These are phyloP conservation scores for Nephrotoma appendiculata DNA, from an alignment of 2,888 invertebrate species.

Conservation along the genomic window DNA sequence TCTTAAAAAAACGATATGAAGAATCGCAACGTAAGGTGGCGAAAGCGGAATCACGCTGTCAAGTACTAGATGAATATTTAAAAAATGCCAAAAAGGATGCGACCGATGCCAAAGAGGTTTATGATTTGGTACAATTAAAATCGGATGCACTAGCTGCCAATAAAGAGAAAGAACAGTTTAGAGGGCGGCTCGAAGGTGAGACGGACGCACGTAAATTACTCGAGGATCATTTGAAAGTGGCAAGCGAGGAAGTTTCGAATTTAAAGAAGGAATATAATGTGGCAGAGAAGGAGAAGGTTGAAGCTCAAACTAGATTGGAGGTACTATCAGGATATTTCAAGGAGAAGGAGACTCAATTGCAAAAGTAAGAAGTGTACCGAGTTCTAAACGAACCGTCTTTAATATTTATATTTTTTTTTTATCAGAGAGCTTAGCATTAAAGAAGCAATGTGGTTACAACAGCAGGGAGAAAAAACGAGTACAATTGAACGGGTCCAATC, in stretches of 20 bases:
- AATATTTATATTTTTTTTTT: conserved; percentile 1
- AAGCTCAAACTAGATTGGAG: conserved; percentile 69
- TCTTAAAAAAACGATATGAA: conserved; percentile 21
- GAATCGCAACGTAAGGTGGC: conserved; percentile 24
- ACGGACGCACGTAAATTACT: conserved; percentile 32
- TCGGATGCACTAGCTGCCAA: conserved; percentile 41
- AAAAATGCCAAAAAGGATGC: conserved; percentile 31
- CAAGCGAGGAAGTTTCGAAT: conserved; percentile 36
- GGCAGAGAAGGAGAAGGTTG: conserved; percentile 54
- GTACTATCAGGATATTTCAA: conserved; percentile 82
- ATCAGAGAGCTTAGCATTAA: conserved; percentile 57
- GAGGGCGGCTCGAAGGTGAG: conserved; percentile 33
- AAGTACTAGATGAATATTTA: conserved; percentile 35
- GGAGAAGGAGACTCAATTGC: conserved; percentile 72
- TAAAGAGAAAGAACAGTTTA: conserved; percentile 36
- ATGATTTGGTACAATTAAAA: conserved; percentile 41
- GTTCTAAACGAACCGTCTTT: conserved; percentile 6
- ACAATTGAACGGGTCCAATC: conserved; percentile 64
- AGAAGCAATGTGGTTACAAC: conserved; percentile 63
- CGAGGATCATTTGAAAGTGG: conserved; percentile 30
- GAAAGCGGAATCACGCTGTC: conserved; percentile 26
- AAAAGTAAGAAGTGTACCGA: conserved; percentile 48
- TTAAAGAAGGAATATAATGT: conserved; percentile 43
- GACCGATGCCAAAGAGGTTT: conserved; percentile 33
- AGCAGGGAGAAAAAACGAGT: conserved; percentile 67